These are phyloP conservation scores for Triplophysa tibetana DNA, from an alignment of 2,113 vertebrate genomes.

Conservation along the genomic window DNA sequence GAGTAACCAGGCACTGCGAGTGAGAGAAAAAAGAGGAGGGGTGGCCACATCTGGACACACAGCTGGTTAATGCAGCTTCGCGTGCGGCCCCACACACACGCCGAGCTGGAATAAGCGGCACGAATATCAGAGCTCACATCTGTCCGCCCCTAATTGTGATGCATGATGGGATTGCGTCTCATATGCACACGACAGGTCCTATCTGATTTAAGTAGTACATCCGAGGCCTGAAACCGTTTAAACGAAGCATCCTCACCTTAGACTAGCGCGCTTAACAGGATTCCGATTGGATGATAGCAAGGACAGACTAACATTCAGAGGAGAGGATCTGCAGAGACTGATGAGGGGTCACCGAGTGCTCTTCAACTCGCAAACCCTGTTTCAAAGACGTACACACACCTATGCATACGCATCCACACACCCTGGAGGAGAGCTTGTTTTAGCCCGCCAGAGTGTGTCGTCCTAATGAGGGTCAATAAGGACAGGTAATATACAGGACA, in stretches of 20 bases:
- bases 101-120: slow-evolving; percentile 1
- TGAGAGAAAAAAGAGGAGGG: slow-evolving; percentile 1
- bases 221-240: neutral
- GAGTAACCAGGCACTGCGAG: slow-evolving; percentile 66
- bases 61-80: slow-evolving; percentile 51
- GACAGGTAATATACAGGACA: slow-evolving; percentile 41
- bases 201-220: neutral
- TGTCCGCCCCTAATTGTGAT: slow-evolving; percentile 34
- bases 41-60: slow-evolving; percentile 51
- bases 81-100: slow-evolving; percentile 12
- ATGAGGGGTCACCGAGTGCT: slow-evolving; percentile 46
- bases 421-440: slow-evolving; percentile 47
- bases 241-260: slow-evolving; percentile 2
- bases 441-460: slow-evolving; percentile 37
- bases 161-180: slow-evolving; percentile 28
- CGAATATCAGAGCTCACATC: slow-evolving; percentile 32
- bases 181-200: neutral
- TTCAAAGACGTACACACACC: slow-evolving; percentile 30
- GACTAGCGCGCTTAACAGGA: neutral
- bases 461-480: slow-evolving; percentile 54
- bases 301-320: slow-evolving; percentile 49
- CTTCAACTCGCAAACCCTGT: slow-evolving; percentile 29
- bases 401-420: slow-evolving; percentile 28
- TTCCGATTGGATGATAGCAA: slow-evolving; percentile 31
- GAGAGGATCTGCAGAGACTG: slow-evolving; percentile 45